Conservation (phyloP, 2,888 invertebrate species). For the Chymomyza procnemis region DNA sequence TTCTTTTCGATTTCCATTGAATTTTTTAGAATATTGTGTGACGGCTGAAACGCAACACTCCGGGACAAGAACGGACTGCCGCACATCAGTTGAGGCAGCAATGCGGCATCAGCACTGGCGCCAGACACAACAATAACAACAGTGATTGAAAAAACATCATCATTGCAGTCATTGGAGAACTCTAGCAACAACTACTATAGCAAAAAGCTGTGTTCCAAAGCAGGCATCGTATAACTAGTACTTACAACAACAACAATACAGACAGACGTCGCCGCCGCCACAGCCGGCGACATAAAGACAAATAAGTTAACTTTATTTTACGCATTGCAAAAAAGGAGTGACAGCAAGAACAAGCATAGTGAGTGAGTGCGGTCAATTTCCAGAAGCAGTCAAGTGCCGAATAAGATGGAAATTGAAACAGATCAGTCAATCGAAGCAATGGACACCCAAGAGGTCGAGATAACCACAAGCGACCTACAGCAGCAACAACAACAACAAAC, state of each 20-base stretch:
- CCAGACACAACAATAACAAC: background rate
- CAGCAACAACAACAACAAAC: constrained; percentile 65
- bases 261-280: no score
- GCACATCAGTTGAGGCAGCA: constrained; percentile 28
- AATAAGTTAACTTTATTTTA: constrained; percentile 10
- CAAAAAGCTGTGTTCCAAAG: background rate
- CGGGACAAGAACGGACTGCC: constrained; percentile 48
- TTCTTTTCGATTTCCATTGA: constrained; percentile 16
- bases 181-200: background rate
- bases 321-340: background rate
- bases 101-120: no score
- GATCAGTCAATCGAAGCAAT: constrained; percentile 78
- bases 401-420: constrained; percentile 77
- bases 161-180: background rate
- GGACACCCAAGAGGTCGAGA: constrained; percentile 78
- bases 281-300: background rate
- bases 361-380: constrained; percentile 33
- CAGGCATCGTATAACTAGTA: background rate
- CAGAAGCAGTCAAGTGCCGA: constrained; percentile 35
- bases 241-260: constrained; percentile 1
- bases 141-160: constrained; percentile 13
- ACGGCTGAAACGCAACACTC: constrained; percentile 32
- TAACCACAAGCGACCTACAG: constrained; percentile 72
- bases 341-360: constrained; percentile 6
- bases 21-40: constrained; percentile 29